A percentile compares a stretch with the other conserved stretches of the same genome.
These are phyloP conservation scores for fruit fly (Drosophila melanogaster) DNA, from an alignment of 1,140 invertebrate species.

Conservation along the genomic window DNA sequence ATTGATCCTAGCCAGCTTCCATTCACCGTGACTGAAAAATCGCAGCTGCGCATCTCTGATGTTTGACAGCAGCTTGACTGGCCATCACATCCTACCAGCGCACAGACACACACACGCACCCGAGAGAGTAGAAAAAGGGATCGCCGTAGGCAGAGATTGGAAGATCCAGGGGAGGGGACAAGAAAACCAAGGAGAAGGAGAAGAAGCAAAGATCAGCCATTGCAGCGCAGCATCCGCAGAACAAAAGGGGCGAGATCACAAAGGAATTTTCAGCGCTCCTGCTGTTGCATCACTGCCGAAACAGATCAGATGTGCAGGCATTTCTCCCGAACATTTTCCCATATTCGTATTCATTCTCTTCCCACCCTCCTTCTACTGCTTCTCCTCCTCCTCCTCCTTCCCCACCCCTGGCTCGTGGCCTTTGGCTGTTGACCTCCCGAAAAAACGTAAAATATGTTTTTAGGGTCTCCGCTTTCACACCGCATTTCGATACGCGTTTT, in stretches of 20 bases:
- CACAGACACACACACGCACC: slow-evolving; percentile 28
- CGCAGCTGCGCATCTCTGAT: slow-evolving; percentile 29
- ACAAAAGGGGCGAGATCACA: slow-evolving; percentile 60
- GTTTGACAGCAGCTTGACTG: slow-evolving; percentile 28
- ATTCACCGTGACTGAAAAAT: slow-evolving; percentile 15
- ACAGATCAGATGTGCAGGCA: slow-evolving; percentile 70
- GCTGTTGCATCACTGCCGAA: slow-evolving; percentile 70
- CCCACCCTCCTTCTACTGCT: slow-evolving; percentile 10
- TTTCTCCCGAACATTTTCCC: slow-evolving; percentile 30
- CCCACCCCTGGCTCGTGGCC: slow-evolving; percentile 4
- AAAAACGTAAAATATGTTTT: slow-evolving; percentile 35
- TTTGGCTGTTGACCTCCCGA: slow-evolving; percentile 69
- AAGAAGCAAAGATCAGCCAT: slow-evolving; percentile 21
- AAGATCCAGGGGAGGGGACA: background rate
- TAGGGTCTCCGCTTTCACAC: slow-evolving; percentile 51
- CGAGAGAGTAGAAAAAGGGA: slow-evolving; percentile 39
- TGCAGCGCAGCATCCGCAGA: slow-evolving; percentile 37
- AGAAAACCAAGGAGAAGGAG: background rate
- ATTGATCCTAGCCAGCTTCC: background rate
- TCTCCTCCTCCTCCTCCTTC: background rate
- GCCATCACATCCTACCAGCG: slow-evolving; percentile 36
- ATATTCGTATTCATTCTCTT: slow-evolving; percentile 13
- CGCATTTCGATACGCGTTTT: slow-evolving; percentile 35
- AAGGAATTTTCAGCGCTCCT: slow-evolving; percentile 72
- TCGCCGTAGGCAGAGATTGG: slow-evolving; percentile 35